These are phyloP conservation scores for Enteromius paludinosus DNA, from an alignment of 2,797 vertebrate species.

Conservation along the genomic window DNA sequence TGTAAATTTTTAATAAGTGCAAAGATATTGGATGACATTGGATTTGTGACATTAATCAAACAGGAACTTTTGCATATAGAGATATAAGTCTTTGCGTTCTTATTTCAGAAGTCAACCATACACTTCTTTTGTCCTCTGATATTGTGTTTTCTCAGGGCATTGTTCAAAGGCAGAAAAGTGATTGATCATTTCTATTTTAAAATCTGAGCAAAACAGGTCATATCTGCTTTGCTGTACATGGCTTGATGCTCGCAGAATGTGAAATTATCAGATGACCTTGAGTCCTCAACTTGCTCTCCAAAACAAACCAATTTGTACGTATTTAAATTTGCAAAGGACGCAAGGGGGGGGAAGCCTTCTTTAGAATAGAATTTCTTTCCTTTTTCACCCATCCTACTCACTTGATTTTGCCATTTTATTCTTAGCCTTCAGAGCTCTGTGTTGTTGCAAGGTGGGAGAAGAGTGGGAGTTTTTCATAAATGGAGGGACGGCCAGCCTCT, in stretches of 20 bases:
- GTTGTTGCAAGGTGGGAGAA: constrained; percentile 62
- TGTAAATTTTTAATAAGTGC: no score
- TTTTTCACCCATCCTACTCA: neutral
- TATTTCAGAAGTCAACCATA: neutral
- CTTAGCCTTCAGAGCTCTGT: constrained; percentile 27
- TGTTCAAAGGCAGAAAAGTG: constrained; percentile 42
- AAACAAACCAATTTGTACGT: constrained; percentile 49
- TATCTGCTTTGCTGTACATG: constrained; percentile 59
- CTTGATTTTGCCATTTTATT: constrained; percentile 29
- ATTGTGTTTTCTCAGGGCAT: neutral
- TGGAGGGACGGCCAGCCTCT: constrained; percentile 68
- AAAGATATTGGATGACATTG: no score
- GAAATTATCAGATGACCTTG: constrained; percentile 66
- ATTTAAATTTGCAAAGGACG: constrained; percentile 13
- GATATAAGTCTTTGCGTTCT: neutral
- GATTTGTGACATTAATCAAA: neutral
- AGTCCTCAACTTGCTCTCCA: constrained; percentile 49
- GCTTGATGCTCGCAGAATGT: constrained; percentile 61
- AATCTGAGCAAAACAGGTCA: constrained; percentile 57
- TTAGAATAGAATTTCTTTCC: neutral
- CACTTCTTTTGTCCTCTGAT: neutral
- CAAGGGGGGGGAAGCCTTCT: neutral
- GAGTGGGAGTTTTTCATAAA: constrained; percentile 71
- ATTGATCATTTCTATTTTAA: constrained; percentile 53
- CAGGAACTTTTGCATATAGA: neutral